These are phyloP conservation scores for Leucoraja erinaceus DNA, from an alignment of 2,113 vertebrate species.

Conservation along the genomic window DNA sequence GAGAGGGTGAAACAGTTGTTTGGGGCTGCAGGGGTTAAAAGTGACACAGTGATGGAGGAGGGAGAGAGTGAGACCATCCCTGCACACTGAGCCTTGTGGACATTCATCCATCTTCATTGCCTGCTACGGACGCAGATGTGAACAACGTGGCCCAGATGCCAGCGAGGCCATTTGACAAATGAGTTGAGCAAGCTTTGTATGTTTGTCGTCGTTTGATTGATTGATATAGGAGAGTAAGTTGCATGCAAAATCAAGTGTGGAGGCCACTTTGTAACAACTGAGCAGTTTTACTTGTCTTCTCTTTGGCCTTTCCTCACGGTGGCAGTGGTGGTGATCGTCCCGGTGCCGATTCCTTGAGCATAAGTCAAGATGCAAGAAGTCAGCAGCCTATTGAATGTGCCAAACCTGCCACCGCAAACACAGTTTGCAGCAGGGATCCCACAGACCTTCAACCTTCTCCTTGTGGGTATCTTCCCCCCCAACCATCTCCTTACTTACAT, in stretches of 20 bases:
- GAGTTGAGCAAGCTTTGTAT: neutral
- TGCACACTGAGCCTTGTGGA: neutral
- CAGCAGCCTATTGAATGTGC: neutral
- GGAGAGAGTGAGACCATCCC: neutral
- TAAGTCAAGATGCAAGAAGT: neutral
- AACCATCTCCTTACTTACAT: neutral
- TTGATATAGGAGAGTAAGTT: neutral
- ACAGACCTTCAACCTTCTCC: too few relatives aligned
- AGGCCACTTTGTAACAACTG: neutral
- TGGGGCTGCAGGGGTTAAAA: neutral
- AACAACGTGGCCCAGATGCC: neutral
- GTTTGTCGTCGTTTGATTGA: neutral
- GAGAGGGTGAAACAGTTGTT: neutral
- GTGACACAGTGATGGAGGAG: too few relatives aligned
- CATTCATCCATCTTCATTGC: neutral
- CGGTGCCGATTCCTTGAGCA: too few relatives aligned
- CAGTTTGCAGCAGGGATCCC: neutral
- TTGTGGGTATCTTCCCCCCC: too few relatives aligned
- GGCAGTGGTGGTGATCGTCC: too few relatives aligned
- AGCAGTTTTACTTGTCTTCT: neutral
- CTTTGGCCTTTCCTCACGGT: neutral
- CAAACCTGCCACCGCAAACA: accelerated
- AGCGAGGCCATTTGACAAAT: neutral
- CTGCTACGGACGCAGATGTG: neutral
- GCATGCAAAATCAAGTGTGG: neutral